Conservation (phyloP, 2,113 vertebrate genomes). For the Candoia aspera region DNA sequence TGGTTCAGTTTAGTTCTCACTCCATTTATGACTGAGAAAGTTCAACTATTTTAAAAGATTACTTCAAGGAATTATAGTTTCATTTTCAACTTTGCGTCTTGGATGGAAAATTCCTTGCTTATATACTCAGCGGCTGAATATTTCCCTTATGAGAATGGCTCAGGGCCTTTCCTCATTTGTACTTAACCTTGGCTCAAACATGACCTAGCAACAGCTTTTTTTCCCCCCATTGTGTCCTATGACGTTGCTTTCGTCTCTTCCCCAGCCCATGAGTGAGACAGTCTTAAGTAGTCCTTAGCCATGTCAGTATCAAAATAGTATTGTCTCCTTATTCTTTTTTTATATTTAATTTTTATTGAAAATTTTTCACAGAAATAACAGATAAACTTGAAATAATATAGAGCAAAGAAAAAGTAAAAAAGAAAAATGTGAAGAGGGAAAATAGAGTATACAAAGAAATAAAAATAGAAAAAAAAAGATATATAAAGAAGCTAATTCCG, state of each 20-base stretch:
- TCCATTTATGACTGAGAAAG: conserved; percentile 12
- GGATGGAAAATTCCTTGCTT: not conserved
- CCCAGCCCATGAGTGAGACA: not conserved
- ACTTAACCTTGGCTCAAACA: no score
- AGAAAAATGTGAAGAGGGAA: not conserved
- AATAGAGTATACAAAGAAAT: not conserved
- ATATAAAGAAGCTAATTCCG: not conserved
- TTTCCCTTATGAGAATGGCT: not conserved
- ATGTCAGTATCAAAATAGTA: not conserved
- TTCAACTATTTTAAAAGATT: conserved; percentile 3
- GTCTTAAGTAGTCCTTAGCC: not conserved
- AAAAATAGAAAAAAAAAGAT: no score
- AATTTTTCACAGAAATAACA: not conserved
- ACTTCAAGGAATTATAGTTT: conserved; percentile 1
- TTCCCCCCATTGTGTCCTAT: no score
- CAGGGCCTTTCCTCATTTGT: not conserved
- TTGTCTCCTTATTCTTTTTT: no score
- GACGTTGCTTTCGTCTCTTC: no score
- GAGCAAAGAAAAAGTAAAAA: not conserved
- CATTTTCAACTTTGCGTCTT: conserved; percentile 10
- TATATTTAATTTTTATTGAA: not conserved
- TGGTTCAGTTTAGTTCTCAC: not conserved
- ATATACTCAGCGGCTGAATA: not conserved
- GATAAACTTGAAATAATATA: not conserved
- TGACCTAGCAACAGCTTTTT: no score